phyloP scores from a whole-genome alignment of 2,113 vertebrate genomes.

The Eupsittula cactorum region DNA sequence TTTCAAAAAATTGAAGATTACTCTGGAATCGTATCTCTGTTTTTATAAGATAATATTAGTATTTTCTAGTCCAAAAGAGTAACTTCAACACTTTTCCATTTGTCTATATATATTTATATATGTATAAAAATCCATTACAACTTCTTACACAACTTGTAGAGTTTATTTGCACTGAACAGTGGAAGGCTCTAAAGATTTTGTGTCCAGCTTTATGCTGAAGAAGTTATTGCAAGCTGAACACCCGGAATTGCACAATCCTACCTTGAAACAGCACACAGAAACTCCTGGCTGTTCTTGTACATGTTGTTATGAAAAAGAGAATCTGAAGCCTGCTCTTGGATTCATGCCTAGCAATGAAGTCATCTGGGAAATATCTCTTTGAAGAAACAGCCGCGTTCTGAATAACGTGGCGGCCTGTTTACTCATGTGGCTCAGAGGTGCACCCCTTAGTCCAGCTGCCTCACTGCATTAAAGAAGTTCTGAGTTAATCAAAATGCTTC shows the following conservation, averaged over 20 bases:
- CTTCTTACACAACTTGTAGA: neutral
- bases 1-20: neutral
- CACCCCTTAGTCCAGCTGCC: neutral
- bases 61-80: neutral
- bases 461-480: neutral
- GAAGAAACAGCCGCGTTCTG: neutral
- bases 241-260: neutral
- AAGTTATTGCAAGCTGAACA: neutral
- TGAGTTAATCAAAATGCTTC: neutral
- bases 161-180: neutral
- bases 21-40: neutral
- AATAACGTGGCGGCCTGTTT: fast-evolving
- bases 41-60: neutral
- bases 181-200: neutral
- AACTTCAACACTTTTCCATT: neutral
- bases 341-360: neutral
- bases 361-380: neutral
- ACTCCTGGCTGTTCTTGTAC: neutral
- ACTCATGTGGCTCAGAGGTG: neutral
- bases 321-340: neutral
- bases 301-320: neutral
- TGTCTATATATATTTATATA: neutral
- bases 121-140: neutral
- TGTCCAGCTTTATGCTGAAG: neutral
- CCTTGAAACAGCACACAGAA: neutral